Evolutionary conservation across 1,140 invertebrate genomes (phyloP).

Genomic region (Drosophila fuyamai): DNA sequence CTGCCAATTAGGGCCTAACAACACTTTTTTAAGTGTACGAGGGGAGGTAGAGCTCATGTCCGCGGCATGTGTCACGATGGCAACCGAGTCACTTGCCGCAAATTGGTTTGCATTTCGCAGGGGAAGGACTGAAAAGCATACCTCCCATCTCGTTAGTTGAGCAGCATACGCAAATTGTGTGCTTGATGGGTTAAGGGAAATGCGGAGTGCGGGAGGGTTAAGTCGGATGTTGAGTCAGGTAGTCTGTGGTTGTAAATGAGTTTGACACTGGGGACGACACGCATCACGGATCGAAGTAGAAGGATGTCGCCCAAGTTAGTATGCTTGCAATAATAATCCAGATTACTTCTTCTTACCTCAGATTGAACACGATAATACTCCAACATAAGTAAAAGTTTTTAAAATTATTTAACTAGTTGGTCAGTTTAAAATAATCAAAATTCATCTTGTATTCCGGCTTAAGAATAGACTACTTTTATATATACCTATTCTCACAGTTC

Average conservation of each 20-base stretch:
- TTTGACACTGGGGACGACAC: conserved; percentile 37
- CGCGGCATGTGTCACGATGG: conserved; percentile 72
- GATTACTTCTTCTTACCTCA: background rate
- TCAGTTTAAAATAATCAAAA: no score
- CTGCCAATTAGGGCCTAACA: background rate
- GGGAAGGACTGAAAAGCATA: conserved; percentile 1
- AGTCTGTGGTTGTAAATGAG: conserved; percentile 52
- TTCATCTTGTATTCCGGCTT: no score
- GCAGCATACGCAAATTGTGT: conserved; percentile 70
- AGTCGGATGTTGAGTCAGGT: conserved; percentile 45
- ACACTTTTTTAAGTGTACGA: conserved; percentile 8
- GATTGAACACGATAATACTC: no score
- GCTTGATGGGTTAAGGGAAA: conserved; percentile 29
- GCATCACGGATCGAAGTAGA: conserved; percentile 7
- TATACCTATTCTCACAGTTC: no score
- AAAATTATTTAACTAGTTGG: no score
- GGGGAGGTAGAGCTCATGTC: conserved; percentile 37
- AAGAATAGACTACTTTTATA: no score
- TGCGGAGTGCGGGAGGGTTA: background rate
- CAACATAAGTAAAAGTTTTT: no score
- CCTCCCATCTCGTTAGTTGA: conserved; percentile 60
- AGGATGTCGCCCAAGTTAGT: background rate
- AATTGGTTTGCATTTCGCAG: conserved; percentile 77
- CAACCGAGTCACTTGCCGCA: conserved; percentile 78
- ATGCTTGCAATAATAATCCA: background rate